Evolutionary conservation across 2,888 invertebrate genomes (phyloP), one percentile per base, ranked within the genome.

Genomic region (Nasonia oneida): DNA sequence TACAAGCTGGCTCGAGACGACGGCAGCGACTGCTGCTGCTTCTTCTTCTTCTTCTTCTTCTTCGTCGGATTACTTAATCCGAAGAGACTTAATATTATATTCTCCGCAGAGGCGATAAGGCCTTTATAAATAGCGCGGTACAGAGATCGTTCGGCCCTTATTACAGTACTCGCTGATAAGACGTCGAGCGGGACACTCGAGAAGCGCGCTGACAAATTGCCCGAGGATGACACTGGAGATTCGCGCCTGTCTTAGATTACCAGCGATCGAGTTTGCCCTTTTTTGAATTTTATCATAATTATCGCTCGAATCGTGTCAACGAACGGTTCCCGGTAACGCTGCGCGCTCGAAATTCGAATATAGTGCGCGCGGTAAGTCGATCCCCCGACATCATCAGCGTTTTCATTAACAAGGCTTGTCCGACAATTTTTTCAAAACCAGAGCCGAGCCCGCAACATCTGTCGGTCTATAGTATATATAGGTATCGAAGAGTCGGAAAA

Each of bases 141-240:
- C 3, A n/a, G 57, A 57, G 57, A 57, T 57, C 57, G 57, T 18
- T 57, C 6, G n/a, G n/a, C 57, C 57, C 57, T 47, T 47, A 47
- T 47, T 47, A 47, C 47, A 47, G 6, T 47, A 57, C 18, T n/a
- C 61, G 23, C 10, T 1, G 64, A 64, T 64, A 64, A 64, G 23
- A 29, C 3, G 10, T 3, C 64, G 23, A 2, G n/a, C 61, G 14
- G 2, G 47, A 50, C 37, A 73, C 50, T 37, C 39, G 71, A 80
- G 57, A 80, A 37, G 53, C n/a, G 18, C 50, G 53, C 71, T 81
- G 57, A 73, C 73, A 67, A 81, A 81, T 81, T 18, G 78, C 42
- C 6, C 82, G 73, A 50, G 33, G 42, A 39, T 75, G 47, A 75
- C 81, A 81, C 61, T 37, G 75, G 81, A 81, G 81, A 75, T 75